Conservation (phyloP, 2,113 vertebrate species). For the Bubo blakistoni region DNA sequence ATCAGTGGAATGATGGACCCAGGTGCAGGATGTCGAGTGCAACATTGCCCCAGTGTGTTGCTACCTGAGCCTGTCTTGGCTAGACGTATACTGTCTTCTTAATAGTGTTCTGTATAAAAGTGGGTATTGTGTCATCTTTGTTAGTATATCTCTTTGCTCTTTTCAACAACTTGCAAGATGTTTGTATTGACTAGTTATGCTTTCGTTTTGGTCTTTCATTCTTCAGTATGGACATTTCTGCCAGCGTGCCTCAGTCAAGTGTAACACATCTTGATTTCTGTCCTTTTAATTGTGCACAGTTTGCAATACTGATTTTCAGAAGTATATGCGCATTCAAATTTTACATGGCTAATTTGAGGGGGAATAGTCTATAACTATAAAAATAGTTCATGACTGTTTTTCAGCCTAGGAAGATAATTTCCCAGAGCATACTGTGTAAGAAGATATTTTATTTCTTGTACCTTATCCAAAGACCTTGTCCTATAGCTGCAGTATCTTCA, state of each 20-base stretch:
- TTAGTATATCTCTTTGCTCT: neutral
- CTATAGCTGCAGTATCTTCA: neutral
- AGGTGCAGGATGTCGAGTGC: neutral
- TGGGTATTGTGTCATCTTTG: neutral
- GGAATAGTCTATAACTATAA: neutral
- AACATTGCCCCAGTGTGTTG: neutral
- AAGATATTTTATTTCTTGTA: neutral
- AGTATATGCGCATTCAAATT: neutral
- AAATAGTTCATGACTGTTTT: neutral
- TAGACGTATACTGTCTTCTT: neutral
- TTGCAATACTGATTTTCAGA: neutral
- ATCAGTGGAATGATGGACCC: neutral
- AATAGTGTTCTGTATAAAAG: neutral
- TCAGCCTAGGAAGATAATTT: neutral
- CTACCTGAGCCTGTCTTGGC: neutral
- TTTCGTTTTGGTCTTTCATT: neutral
- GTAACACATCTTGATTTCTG: neutral
- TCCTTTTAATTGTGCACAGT: neutral
- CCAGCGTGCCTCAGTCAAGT: neutral
- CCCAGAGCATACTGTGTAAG: neutral
- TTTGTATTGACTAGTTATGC: neutral
- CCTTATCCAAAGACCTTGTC: neutral
- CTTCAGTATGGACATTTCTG: neutral
- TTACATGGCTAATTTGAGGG: neutral
- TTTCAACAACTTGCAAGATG: neutral